Evolutionary conservation across 2,113 vertebrate genomes (phyloP).

Genomic region (Solenodon paradoxus): DNA sequence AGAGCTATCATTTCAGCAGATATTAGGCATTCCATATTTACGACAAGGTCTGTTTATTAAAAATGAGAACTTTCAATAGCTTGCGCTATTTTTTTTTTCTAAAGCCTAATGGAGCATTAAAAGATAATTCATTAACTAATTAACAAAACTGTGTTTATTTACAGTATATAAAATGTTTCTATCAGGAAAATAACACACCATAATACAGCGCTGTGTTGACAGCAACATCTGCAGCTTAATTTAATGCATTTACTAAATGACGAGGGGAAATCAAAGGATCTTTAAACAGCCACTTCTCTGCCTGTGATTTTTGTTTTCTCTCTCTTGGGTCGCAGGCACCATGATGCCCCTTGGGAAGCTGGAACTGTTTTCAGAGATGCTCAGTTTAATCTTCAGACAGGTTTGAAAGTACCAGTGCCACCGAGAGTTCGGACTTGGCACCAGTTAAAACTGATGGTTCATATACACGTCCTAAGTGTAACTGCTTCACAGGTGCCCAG

Average conservation of each 20-base stretch:
- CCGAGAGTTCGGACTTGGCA: neutral
- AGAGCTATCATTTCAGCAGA: conserved; percentile 50
- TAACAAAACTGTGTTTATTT: conserved; percentile 86
- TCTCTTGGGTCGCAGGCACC: conserved; percentile 69
- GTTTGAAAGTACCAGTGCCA: neutral
- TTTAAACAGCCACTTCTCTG: conserved; percentile 75
- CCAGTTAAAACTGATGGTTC: neutral
- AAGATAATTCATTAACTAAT: conserved; percentile 86
- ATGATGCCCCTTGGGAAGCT: conserved; percentile 27
- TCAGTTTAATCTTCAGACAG: neutral
- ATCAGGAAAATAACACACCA: conserved; percentile 80
- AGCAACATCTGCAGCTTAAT: conserved; percentile 86
- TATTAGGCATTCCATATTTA: conserved; percentile 38
- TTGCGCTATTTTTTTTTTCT: conserved; percentile 59
- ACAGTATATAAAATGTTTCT: conserved; percentile 83
- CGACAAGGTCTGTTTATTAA: conserved; percentile 74
- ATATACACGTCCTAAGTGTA: rapidly evolving
- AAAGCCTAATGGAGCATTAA: conserved; percentile 80
- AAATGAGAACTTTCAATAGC: conserved; percentile 76
- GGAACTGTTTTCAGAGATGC: neutral
- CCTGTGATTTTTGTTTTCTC: conserved; percentile 71
- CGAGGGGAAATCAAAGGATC: conserved; percentile 81
- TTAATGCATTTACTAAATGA: conserved; percentile 84
- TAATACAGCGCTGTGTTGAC: conserved; percentile 76
- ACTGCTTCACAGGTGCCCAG: rapidly evolving